A percentile compares a stretch with the other conserved stretches of the same genome.
Conservation (phyloP, 2,888 invertebrate genomes). For the Brenthis daphne region DNA sequence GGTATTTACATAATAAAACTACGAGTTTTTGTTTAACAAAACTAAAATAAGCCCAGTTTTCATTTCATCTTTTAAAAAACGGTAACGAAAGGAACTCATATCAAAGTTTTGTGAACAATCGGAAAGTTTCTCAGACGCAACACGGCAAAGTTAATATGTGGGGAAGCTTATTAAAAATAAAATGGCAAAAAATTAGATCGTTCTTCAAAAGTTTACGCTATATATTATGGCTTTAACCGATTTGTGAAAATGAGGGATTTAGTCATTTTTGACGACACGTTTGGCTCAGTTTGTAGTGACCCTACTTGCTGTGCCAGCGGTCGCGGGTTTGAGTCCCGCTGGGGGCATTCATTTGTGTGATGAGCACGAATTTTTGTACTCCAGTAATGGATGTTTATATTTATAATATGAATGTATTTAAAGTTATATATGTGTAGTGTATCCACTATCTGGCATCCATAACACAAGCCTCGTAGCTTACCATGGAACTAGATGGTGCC, state of each 20-base stretch:
- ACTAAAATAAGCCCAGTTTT: conserved; percentile 21
- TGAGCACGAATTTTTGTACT: no score
- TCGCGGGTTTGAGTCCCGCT: no score
- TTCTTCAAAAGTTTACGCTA: conserved; percentile 11
- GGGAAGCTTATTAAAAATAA: conserved; percentile 32
- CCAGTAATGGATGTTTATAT: no score
- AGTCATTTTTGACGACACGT: background rate
- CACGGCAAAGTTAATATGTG: conserved; percentile 47
- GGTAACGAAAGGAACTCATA: conserved; percentile 35
- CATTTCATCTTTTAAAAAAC: conserved; percentile 25
- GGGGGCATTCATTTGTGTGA: no score
- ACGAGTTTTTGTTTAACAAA: conserved; percentile 6
- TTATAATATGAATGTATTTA: no score
- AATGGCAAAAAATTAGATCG: conserved; percentile 22
- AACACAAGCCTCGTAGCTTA: no score
- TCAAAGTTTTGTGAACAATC: conserved; percentile 50
- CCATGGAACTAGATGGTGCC: no score
- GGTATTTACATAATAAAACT: no score
- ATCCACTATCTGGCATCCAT: no score
- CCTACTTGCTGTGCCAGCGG: no score
- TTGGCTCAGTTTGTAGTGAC: no score
- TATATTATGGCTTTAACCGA: background rate
- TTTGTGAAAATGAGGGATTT: background rate
- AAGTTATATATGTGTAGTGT: no score
- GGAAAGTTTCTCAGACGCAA: conserved; percentile 53